Evolutionary conservation across 37 sponge, comb jelly and placozoan species (phyloP).

Genomic region (Haliclona indistincta): DNA sequence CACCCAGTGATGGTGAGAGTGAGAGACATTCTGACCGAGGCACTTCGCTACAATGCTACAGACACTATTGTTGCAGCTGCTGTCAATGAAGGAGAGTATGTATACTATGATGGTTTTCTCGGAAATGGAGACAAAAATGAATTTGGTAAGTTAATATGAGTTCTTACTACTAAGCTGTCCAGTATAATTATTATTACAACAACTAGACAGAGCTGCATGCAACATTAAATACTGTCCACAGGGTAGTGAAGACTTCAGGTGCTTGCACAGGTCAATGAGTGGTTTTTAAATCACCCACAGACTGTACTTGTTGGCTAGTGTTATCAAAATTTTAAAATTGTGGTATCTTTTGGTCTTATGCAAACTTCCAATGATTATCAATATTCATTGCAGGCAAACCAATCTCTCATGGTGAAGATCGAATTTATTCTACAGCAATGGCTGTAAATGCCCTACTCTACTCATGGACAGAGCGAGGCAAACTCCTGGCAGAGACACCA

Average conservation of each 20-base stretch:
- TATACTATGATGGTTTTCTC: conserved; percentile 60
- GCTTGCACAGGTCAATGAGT: no score
- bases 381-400: conserved; percentile 28
- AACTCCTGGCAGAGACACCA: conserved; percentile 20
- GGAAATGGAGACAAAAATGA: conserved; percentile 37
- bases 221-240: no score
- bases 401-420: conserved; percentile 32
- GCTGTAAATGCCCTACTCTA: conserved; percentile 47
- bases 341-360: not conserved
- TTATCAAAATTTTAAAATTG: no score
- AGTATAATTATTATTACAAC: no score
- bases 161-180: no score
- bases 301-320: not conserved
- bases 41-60: conserved; percentile 30
- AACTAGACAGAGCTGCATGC: no score
- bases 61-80: conserved; percentile 13
- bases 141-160: conserved; percentile 25
- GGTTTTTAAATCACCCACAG: no score
- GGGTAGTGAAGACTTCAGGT: no score
- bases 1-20: conserved; percentile 41
- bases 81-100: not conserved
- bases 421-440: conserved; percentile 44
- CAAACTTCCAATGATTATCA: not conserved
- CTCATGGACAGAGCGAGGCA: conserved; percentile 21
- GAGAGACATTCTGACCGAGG: not conserved